A percentile compares a stretch with the other conserved stretches of the same genome.
phyloP scores from a whole-genome alignment of 2,888 invertebrate genomes.

The Diarsia mendica region DNA sequence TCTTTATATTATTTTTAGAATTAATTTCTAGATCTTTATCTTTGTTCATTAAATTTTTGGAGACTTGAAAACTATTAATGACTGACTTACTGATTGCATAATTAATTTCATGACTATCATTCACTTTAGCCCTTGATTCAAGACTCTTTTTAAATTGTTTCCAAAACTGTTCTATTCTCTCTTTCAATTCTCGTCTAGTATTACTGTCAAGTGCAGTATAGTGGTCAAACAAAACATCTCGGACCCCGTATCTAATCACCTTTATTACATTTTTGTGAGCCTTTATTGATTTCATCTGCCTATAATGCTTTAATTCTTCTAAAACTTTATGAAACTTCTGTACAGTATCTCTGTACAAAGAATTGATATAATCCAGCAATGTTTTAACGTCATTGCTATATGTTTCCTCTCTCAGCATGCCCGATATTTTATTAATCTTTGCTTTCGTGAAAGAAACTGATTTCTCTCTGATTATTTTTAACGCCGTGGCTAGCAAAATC shows the following conservation, averaged over 20 bases:
- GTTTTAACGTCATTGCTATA: constrained; percentile 45
- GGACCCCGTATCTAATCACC: constrained; percentile 67
- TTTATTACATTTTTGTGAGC: constrained; percentile 61
- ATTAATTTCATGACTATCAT: background rate
- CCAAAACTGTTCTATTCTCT: constrained; percentile 50
- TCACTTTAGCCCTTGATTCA: background rate
- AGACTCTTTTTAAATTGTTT: background rate
- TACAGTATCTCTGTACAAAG: constrained; percentile 67
- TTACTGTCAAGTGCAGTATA: constrained; percentile 69
- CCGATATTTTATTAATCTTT: constrained; percentile 55
- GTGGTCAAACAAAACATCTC: constrained; percentile 73
- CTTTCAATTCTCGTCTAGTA: constrained; percentile 65
- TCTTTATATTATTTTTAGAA: background rate
- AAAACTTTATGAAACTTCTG: constrained; percentile 66
- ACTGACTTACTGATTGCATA: background rate
- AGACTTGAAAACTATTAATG: background rate
- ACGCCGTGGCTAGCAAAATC: constrained; percentile 61
- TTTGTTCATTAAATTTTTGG: background rate
- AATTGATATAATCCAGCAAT: constrained; percentile 71
- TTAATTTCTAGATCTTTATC: background rate
- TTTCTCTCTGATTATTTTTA: constrained; percentile 61
- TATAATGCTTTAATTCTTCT: constrained; percentile 67
- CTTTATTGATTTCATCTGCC: constrained; percentile 56
- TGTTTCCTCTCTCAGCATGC: constrained; percentile 52
- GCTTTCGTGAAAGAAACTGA: constrained; percentile 61